These are phyloP conservation scores for Ceyx margarethae DNA, from an alignment of 2,113 vertebrate species.

Conservation along the genomic window DNA sequence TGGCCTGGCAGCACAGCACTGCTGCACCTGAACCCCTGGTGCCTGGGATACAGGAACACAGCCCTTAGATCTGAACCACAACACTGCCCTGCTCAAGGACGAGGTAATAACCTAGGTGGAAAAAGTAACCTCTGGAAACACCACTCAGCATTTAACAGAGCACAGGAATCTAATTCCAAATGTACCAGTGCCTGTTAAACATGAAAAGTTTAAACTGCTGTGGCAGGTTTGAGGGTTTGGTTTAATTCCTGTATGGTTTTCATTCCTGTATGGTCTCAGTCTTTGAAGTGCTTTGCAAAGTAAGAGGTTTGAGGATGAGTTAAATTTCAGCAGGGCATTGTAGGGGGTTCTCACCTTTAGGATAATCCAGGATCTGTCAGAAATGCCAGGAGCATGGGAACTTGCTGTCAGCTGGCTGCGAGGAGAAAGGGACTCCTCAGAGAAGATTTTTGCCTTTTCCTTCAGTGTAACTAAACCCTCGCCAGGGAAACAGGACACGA, in stretches of 20 bases:
- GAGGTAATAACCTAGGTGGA: background rate
- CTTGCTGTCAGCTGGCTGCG: background rate
- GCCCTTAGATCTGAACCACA: background rate
- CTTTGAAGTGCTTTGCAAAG: background rate
- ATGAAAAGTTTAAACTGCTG: background rate
- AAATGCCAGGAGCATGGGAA: background rate
- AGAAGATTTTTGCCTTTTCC: background rate
- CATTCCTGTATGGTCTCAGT: background rate
- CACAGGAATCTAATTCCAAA: background rate
- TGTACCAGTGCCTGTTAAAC: background rate
- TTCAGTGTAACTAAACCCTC: background rate
- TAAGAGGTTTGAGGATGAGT: background rate
- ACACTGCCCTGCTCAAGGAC: rapidly evolving
- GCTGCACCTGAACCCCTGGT: background rate
- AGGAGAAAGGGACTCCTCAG: background rate
- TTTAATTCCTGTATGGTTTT: background rate
- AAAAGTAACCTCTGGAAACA: background rate
- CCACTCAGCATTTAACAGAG: background rate
- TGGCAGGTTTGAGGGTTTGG: background rate
- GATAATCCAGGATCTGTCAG: background rate
- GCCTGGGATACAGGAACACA: background rate
- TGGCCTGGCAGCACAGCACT: background rate
- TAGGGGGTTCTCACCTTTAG: background rate
- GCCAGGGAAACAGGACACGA: background rate
- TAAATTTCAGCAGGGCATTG: background rate